Evolutionary conservation across 2,888 invertebrate genomes (phyloP).

Genomic region (Aleiodes alternator): DNA sequence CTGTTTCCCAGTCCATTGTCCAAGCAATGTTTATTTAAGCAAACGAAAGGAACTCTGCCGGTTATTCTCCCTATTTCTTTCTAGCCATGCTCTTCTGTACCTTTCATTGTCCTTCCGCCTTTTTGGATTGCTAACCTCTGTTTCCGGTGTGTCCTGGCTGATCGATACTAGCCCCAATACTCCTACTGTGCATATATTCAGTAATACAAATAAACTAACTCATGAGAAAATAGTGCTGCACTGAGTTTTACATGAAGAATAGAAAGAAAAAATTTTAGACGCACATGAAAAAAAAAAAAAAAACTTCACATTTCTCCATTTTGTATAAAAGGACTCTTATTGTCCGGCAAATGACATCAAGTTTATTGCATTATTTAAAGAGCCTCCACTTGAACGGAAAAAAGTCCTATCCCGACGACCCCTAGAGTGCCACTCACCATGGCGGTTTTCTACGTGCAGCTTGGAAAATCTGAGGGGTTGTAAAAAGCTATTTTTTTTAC

Average conservation of each 20-base stretch:
- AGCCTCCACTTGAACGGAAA: slow-evolving; percentile 64
- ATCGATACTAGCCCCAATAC: slow-evolving; percentile 59
- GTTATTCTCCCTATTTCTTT: slow-evolving; percentile 38
- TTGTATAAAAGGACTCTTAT: slow-evolving; percentile 55
- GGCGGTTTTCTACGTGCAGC: slow-evolving; percentile 55
- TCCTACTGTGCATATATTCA: slow-evolving; percentile 26
- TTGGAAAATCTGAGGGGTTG: slow-evolving; percentile 58
- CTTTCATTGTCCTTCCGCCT: slow-evolving; percentile 56
- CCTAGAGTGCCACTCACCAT: slow-evolving; percentile 52
- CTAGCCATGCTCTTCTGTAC: slow-evolving; percentile 37
- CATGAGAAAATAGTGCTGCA: neutral
- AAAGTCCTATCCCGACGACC: slow-evolving; percentile 56
- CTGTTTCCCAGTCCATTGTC: slow-evolving; percentile 60
- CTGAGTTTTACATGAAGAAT: neutral
- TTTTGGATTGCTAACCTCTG: slow-evolving; percentile 55
- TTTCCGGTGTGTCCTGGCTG: slow-evolving; percentile 53
- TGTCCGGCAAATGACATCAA: slow-evolving; percentile 73
- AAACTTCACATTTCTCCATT: slow-evolving; percentile 15
- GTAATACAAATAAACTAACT: slow-evolving; percentile 11
- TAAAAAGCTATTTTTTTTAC: slow-evolving; percentile 38
- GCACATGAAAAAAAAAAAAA: neutral
- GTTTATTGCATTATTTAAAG: slow-evolving; percentile 75
- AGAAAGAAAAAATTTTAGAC: neutral
- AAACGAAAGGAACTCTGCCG: slow-evolving; percentile 67
- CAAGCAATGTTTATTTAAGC: slow-evolving; percentile 73